Percentiles rank a stretch among this genome's conserved stretches.
These are phyloP conservation scores for Melanotaenia maccullochi DNA, from an alignment of 2,797 vertebrate genomes.

Conservation along the genomic window DNA sequence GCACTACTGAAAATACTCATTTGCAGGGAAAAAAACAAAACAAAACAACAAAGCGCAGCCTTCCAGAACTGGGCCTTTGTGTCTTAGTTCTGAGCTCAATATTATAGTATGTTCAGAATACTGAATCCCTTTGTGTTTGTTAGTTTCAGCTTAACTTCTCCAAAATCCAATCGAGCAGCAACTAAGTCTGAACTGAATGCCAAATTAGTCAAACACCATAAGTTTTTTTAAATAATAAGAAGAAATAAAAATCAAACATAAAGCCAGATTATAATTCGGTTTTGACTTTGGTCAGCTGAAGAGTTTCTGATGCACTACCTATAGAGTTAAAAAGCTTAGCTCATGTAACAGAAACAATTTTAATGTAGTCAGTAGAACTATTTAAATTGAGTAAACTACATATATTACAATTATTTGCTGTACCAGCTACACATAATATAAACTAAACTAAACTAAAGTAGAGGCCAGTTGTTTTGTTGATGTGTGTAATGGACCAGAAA, in stretches of 20 bases:
- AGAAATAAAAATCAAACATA: slow-evolving; percentile 1
- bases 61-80: slow-evolving; percentile 20
- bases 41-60: slow-evolving; percentile 19
- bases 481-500: neutral
- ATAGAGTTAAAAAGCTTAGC: neutral
- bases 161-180: slow-evolving; percentile 11
- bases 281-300: neutral
- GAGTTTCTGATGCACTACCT: neutral
- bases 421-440: neutral
- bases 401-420: neutral
- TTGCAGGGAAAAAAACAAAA: neutral
- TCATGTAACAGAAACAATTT: slow-evolving; percentile 7
- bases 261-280: neutral
- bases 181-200: neutral
- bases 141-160: neutral
- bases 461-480: neutral
- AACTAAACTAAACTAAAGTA: no score
- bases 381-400: slow-evolving; percentile 14
- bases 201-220: slow-evolving; percentile 8
- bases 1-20: slow-evolving; percentile 30
- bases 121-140: slow-evolving; percentile 26
- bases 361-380: slow-evolving; percentile 16
- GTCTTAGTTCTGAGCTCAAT: slow-evolving; percentile 47
- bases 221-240: neutral
- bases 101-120: slow-evolving; percentile 21